Evolutionary conservation across 2,888 invertebrate genomes (phyloP).

Genomic region (Caenorhabditis sp.): DNA sequence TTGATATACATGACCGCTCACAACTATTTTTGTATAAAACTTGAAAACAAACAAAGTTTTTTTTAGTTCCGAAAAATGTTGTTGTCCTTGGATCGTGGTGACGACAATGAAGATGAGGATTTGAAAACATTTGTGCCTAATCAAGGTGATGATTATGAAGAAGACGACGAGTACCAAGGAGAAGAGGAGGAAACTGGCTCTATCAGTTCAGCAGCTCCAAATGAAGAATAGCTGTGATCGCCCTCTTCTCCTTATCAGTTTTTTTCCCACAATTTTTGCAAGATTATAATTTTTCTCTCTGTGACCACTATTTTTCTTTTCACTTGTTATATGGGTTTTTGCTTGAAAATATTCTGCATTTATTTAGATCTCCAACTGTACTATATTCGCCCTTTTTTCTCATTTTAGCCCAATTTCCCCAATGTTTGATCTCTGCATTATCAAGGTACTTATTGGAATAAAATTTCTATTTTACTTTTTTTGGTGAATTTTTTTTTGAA

Average conservation of each 20-base stretch:
- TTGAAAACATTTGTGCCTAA: constrained; percentile 9
- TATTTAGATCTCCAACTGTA: not conserved
- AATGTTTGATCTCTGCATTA: not conserved
- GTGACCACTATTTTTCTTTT: not conserved
- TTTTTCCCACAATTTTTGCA: not conserved
- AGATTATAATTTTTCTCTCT: not conserved
- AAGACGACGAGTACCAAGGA: constrained; percentile 11
- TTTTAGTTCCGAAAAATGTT: constrained; percentile 69
- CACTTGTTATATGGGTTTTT: not conserved
- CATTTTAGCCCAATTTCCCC: not conserved
- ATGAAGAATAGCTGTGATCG: not conserved
- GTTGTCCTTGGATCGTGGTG: constrained; percentile 57
- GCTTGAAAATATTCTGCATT: not conserved
- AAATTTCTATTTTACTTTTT: no score
- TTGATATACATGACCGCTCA: no score
- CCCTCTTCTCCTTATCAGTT: not conserved
- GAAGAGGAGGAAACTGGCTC: constrained; percentile 1
- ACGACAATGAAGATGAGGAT: constrained; percentile 47
- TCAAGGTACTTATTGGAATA: not conserved
- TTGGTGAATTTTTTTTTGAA: no score
- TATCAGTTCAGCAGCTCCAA: constrained; percentile 1
- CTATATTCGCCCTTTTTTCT: not conserved
- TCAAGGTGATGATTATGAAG: constrained; percentile 36
- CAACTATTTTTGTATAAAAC: not conserved
- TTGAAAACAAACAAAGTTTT: no score